phyloP scores from a whole-genome alignment of 2,888 invertebrate genomes.

The Cerceris ruficornis region DNA sequence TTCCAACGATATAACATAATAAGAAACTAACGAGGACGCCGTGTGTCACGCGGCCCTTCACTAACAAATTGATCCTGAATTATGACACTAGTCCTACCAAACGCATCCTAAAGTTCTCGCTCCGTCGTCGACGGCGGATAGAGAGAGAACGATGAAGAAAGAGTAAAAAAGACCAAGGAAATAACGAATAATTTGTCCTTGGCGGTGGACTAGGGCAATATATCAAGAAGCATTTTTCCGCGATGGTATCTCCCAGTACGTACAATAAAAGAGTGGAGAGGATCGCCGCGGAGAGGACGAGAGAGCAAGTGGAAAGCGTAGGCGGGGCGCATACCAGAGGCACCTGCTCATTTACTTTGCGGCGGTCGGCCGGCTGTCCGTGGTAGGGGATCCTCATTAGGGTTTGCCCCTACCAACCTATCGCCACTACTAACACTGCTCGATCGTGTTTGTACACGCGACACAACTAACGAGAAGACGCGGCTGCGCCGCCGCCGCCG shows the following conservation, averaged over 20 bases:
- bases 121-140: background rate
- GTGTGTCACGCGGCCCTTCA: constrained; percentile 3
- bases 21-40: constrained; percentile 36
- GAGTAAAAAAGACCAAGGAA: constrained; percentile 20
- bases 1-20: background rate
- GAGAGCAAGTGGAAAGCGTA: constrained; percentile 73
- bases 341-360: constrained; percentile 78
- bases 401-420: constrained; percentile 65
- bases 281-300: constrained; percentile 38
- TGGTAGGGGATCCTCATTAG: constrained; percentile 73
- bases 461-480: constrained; percentile 40
- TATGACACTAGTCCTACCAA: constrained; percentile 53
- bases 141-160: background rate
- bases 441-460: constrained; percentile 51
- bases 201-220: constrained; percentile 42
- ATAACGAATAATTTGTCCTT: constrained; percentile 57
- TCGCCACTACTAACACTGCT: constrained; percentile 45
- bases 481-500: constrained; percentile 19
- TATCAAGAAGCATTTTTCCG: constrained; percentile 63
- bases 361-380: constrained; percentile 57
- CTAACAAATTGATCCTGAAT: constrained; percentile 55
- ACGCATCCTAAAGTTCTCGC: constrained; percentile 58
- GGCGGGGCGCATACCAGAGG: constrained; percentile 78
- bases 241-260: constrained; percentile 42
- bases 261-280: constrained; percentile 1